Evolutionary conservation across 2,888 invertebrate species (phyloP).

Genomic region (Polydrusus pterygomalis): DNA sequence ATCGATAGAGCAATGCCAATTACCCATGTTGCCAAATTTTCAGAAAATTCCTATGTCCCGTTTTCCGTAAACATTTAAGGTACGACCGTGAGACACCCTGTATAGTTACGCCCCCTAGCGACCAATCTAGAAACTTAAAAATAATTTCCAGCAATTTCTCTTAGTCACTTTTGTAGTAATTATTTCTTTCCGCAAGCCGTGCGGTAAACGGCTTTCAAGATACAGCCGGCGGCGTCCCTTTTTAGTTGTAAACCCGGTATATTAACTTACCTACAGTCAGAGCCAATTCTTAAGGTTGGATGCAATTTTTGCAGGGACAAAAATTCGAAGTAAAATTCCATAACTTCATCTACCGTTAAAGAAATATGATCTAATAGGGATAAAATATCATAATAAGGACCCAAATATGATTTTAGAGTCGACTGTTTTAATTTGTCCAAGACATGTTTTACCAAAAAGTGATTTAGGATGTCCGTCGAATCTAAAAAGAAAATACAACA

Average conservation of each 20-base stretch:
- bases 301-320: conserved; percentile 40
- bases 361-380: conserved; percentile 57
- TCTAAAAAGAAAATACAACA: conserved; percentile 45
- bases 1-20: no score
- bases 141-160: no score
- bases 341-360: conserved; percentile 52
- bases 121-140: no score
- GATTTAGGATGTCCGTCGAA: conserved; percentile 15
- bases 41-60: no score
- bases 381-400: conserved; percentile 56
- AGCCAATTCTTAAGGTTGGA: conserved; percentile 46
- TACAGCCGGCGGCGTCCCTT: no score
- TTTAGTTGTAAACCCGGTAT: not conserved
- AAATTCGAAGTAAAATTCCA: conserved; percentile 48
- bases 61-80: no score
- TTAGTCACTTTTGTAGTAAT: no score
- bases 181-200: no score
- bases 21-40: no score
- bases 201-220: not conserved
- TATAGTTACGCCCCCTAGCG: no score
- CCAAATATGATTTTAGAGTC: conserved; percentile 51
- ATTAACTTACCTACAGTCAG: conserved; percentile 52
- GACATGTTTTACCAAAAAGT: conserved; percentile 46
- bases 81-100: no score
- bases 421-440: conserved; percentile 51